phyloP scores from a whole-genome alignment of 35 echinoderm and acorn worm species.

The Eucidaris tribuloides region DNA sequence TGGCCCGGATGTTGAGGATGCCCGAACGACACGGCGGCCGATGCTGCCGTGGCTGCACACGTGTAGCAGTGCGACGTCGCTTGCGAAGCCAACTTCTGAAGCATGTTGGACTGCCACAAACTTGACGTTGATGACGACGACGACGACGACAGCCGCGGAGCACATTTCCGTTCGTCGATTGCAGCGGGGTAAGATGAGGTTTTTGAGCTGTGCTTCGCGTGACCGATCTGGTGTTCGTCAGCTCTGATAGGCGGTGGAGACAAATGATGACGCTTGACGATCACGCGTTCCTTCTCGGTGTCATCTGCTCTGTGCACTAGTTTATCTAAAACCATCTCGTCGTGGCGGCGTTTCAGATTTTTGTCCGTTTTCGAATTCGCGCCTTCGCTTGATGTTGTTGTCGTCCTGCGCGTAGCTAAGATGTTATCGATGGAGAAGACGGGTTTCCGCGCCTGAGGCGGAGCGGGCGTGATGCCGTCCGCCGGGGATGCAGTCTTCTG shows the following conservation, averaged over 20 bases:
- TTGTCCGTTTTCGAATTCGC: no score
- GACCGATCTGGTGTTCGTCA: no score
- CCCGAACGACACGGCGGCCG: not conserved
- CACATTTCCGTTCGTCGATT: no score
- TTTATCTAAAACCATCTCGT: not conserved
- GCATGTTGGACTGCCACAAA: conserved; percentile 11
- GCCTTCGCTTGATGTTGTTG: no score
- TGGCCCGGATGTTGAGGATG: not conserved
- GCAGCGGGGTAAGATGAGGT: no score
- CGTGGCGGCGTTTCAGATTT: not conserved
- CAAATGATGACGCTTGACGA: not conserved
- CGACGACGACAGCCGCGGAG: not conserved
- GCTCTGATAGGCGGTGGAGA: not conserved
- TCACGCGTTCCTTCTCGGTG: not conserved
- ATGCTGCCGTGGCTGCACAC: no score
- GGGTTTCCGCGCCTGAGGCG: not conserved
- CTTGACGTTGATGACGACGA: not conserved
- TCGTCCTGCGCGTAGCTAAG: conserved; percentile 1
- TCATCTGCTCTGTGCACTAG: not conserved
- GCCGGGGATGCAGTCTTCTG: no score
- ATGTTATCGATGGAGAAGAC: conserved; percentile 21
- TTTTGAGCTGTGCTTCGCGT: no score
- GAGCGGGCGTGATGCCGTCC: no score
- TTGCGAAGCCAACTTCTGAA: conserved; percentile 16
- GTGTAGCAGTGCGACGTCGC: conserved; percentile 32